Percentiles rank a stretch among this genome's conserved stretches.
phyloP scores from a whole-genome alignment of 1,140 invertebrate species.

The Zaprionus vittiger region DNA sequence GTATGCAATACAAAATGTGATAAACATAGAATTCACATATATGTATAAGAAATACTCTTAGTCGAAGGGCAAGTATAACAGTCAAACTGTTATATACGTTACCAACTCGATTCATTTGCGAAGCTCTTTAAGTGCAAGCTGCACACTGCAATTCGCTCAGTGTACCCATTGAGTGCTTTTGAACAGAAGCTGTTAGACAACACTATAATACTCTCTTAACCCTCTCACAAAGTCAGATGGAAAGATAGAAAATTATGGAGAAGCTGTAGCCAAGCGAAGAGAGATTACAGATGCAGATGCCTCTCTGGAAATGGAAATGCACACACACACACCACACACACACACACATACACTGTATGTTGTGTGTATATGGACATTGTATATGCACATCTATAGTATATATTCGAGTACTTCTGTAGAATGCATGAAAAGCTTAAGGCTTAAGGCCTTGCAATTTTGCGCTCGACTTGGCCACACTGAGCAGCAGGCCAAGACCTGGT shows the following conservation, averaged over 20 bases:
- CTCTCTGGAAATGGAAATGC: neutral
- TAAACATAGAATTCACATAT: too few species aligned
- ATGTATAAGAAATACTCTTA: too few species aligned
- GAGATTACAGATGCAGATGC: neutral
- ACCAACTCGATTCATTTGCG: too few species aligned
- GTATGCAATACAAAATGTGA: too few species aligned
- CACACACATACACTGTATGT: neutral
- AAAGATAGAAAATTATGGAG: neutral
- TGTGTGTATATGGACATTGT: neutral
- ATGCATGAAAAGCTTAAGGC: constrained; percentile 17
- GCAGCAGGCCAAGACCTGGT: constrained; percentile 5
- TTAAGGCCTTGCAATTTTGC: constrained; percentile 2
- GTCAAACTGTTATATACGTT: too few species aligned
- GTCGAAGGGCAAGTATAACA: too few species aligned
- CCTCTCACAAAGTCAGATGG: neutral
- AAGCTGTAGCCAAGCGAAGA: neutral
- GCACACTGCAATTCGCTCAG: neutral
- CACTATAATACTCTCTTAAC: neutral
- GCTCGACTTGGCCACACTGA: constrained; percentile 10
- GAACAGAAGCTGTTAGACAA: neutral
- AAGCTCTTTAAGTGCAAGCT: neutral
- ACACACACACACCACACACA: neutral
- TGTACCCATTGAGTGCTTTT: neutral
- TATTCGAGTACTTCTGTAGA: neutral
- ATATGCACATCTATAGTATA: neutral